Evolutionary conservation across 2,888 invertebrate species (phyloP).

Genomic region (Machimus rusticus): DNA sequence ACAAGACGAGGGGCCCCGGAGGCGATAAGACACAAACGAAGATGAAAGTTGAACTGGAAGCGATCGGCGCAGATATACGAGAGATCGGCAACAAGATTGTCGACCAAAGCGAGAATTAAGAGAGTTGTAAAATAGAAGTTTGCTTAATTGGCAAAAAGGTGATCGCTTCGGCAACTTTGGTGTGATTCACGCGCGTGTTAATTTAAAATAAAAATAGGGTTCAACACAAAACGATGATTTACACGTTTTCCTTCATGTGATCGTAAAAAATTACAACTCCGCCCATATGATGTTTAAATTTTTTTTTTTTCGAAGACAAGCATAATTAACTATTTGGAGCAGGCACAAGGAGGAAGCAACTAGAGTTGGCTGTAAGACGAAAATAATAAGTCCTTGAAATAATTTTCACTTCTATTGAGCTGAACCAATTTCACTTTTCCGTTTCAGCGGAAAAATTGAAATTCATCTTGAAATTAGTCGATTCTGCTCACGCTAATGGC

Average conservation of each 20-base stretch:
- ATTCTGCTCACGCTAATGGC: not conserved
- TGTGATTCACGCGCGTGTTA: not conserved
- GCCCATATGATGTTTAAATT: not conserved
- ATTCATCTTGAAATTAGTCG: not conserved
- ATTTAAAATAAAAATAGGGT: not conserved
- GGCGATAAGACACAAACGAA: slow-evolving; percentile 4
- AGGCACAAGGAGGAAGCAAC: not conserved
- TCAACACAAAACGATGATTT: not conserved
- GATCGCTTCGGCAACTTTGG: not conserved
- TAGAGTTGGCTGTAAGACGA: not conserved
- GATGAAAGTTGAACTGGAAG: slow-evolving; percentile 15
- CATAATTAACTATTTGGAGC: not conserved
- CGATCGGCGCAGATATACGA: not conserved
- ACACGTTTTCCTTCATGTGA: not conserved
- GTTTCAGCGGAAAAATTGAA: not conserved
- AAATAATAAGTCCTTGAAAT: not conserved
- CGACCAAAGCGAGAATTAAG: not conserved
- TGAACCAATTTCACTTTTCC: not conserved
- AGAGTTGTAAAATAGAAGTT: not conserved
- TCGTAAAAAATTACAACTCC: not conserved
- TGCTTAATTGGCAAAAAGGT: not conserved
- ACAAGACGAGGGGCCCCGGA: not conserved
- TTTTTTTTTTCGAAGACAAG: not conserved
- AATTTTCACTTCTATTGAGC: not conserved
- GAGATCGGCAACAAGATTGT: not conserved